A percentile compares a stretch with the other conserved stretches of the same genome.
These are phyloP conservation scores for Gallinago media DNA, from an alignment of 2,113 vertebrate species.

Conservation along the genomic window DNA sequence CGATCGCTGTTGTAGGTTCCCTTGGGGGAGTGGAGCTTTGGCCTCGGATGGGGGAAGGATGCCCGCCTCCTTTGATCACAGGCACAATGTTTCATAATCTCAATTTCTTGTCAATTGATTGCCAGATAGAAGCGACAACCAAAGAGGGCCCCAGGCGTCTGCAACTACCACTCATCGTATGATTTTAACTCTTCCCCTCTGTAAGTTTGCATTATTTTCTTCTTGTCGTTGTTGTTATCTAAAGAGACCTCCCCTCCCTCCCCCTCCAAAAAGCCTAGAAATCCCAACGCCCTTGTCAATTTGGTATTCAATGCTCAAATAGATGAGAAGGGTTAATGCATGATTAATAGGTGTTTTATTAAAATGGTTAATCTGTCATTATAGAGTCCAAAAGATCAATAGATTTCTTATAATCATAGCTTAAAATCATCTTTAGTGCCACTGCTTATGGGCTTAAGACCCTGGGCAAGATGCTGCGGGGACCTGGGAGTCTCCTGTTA, in stretches of 20 bases:
- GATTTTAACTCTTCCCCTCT: conserved; percentile 76
- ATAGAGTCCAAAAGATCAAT: conserved; percentile 43
- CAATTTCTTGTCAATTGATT: conserved; percentile 79
- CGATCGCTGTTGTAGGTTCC: background rate
- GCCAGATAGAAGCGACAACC: conserved; percentile 78
- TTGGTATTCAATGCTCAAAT: background rate
- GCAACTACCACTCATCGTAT: conserved; percentile 74
- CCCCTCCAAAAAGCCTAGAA: background rate
- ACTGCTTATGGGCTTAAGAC: background rate
- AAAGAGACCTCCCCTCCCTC: background rate
- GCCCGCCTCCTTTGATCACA: conserved; percentile 36
- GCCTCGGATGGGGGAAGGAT: conserved; percentile 49
- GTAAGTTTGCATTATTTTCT: conserved; percentile 74
- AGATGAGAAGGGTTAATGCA: conserved; percentile 57
- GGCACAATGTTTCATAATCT: conserved; percentile 69
- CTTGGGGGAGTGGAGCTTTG: conserved; percentile 29
- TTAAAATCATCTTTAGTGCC: conserved; percentile 17
- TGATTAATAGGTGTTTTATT: conserved; percentile 61
- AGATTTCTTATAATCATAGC: conserved; percentile 44
- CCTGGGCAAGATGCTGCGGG: background rate
- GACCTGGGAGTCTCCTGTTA: background rate
- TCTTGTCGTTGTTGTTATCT: conserved; percentile 46
- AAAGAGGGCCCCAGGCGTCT: conserved; percentile 74
- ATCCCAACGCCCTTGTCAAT: background rate
- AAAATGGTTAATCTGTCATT: conserved; percentile 54